phyloP scores from a whole-genome alignment of 1,140 invertebrate genomes.

The Babylonia areolata region DNA sequence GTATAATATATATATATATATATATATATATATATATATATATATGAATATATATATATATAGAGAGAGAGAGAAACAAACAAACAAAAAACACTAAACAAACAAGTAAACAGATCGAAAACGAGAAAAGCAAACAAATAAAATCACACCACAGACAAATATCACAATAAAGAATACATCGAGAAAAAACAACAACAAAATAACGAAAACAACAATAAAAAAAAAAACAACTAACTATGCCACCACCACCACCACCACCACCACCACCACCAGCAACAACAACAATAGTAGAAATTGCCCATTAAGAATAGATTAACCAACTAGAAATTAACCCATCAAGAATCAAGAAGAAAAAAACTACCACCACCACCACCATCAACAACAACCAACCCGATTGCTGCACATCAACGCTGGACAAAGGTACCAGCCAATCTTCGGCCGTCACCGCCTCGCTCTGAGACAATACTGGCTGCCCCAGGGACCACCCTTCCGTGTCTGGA shows the following conservation, averaged over 20 bases:
- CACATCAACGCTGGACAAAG: not conserved
- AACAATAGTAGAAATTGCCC: not conserved
- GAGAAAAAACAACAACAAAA: no score
- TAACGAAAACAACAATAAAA: no score
- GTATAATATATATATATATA: no score
- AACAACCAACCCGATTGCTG: not conserved
- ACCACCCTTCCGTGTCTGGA: not conserved
- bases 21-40: no score
- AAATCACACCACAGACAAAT: no score
- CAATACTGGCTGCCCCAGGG: slow-evolving; percentile 31
- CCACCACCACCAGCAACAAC: not conserved
- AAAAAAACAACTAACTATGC: not conserved
- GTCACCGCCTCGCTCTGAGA: slow-evolving; percentile 22
- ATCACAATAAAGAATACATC: no score
- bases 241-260: not conserved
- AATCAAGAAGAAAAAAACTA: not conserved
- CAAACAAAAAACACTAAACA: no score
- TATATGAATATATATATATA: no score
- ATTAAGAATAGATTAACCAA: no score
- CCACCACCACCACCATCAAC: not conserved
- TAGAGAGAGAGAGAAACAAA: no score
- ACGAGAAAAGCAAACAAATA: no score
- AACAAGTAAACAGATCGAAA: no score
- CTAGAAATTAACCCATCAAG: not conserved
- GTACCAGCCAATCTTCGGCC: not conserved